Evolutionary conservation across 1,140 invertebrate genomes (phyloP).

Genomic region (Triops cancriformis): DNA sequence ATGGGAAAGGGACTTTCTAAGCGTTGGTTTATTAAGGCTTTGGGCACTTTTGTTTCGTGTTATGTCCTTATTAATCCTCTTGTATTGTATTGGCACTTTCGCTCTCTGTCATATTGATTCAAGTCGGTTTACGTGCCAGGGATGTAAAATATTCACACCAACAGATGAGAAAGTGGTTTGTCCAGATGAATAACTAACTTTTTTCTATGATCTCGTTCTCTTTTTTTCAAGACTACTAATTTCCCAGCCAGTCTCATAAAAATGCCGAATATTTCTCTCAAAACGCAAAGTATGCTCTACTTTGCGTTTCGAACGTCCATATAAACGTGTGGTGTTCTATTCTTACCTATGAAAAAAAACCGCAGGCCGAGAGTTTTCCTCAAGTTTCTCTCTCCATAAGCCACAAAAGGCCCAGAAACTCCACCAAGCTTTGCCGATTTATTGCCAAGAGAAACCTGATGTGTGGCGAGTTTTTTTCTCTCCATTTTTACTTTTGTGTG

Average conservation of each 20-base stretch:
- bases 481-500: not conserved
- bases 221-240: not conserved
- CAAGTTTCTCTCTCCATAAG: not conserved
- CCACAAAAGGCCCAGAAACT: not conserved
- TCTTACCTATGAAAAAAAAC: not conserved
- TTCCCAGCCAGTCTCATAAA: not conserved
- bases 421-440: not conserved
- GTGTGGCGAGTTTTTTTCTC: not conserved
- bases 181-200: not conserved
- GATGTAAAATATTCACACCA: not conserved
- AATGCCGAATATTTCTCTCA: not conserved
- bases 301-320: no score
- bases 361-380: not conserved
- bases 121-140: not conserved
- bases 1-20: no score
- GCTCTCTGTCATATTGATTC: not conserved
- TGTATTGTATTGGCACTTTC: no score
- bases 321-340: no score
- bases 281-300: no score
- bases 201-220: not conserved
- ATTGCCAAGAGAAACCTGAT: not conserved
- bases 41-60: no score
- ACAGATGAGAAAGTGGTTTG: not conserved
- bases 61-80: no score
- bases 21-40: no score